A percentile compares a stretch with the other conserved stretches of the same genome.
phyloP scores from a whole-genome alignment of 1,140 invertebrate genomes.

The Ceratoteleas bidentatus region DNA sequence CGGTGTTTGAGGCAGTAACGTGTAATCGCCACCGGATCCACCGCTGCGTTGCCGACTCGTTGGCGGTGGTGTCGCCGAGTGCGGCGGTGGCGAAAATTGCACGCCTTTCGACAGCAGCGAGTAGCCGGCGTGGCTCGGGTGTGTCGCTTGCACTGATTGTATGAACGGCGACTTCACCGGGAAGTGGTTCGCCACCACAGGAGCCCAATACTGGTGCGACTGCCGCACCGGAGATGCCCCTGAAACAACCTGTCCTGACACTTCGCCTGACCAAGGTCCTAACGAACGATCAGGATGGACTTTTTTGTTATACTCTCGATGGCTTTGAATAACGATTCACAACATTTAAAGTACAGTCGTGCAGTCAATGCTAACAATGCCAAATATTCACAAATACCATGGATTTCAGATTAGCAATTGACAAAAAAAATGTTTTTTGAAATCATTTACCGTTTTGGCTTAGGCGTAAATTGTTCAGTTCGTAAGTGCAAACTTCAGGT shows the following conservation, averaged over 20 bases:
- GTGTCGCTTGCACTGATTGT: constrained; percentile 70
- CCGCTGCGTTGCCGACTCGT: constrained; percentile 76
- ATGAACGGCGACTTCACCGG: constrained; percentile 84
- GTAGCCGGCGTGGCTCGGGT: constrained; percentile 67
- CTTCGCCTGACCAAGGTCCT: constrained; percentile 54
- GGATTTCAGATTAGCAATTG: no score
- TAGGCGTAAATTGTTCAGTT: no score
- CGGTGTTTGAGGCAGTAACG: constrained; percentile 77
- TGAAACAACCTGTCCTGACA: constrained; percentile 63
- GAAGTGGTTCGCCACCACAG: constrained; percentile 84
- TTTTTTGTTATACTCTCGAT: no score
- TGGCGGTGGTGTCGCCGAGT: constrained; percentile 68
- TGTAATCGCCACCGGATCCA: constrained; percentile 76
- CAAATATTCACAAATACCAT: no score
- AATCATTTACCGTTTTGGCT: no score
- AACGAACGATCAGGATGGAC: constrained; percentile 18
- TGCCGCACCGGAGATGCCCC: constrained; percentile 74
- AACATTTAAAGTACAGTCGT: no score
- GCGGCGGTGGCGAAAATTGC: constrained; percentile 75
- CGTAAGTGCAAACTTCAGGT: no score
- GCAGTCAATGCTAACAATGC: no score
- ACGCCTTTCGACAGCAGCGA: constrained; percentile 74
- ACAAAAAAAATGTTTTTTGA: no score
- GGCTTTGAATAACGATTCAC: no score
- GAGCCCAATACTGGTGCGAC: constrained; percentile 83